Percentiles rank a stretch among this genome's conserved stretches.
Evolutionary conservation across 1,140 invertebrate species (phyloP).

Genomic region (Drosophila mauritiana): DNA sequence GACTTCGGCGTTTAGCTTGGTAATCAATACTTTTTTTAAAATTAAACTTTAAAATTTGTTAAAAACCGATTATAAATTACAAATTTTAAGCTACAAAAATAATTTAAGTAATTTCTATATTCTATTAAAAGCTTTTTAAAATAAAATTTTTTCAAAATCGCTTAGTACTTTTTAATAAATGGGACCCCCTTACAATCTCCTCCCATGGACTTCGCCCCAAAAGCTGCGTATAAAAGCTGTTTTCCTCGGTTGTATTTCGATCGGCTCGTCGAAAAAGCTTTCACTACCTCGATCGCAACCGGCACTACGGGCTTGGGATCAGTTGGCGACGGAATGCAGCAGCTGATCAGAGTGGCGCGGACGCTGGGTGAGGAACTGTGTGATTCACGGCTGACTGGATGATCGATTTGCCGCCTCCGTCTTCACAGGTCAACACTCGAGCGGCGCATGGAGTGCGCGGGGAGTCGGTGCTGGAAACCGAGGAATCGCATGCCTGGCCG

Average conservation of each 20-base stretch:
- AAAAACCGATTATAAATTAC: background rate
- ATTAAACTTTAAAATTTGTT: background rate
- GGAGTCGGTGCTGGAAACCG: slow-evolving; percentile 8
- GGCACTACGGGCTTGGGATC: slow-evolving; percentile 5
- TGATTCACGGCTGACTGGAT: background rate
- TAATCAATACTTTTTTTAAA: background rate
- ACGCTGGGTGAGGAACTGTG: slow-evolving; percentile 36
- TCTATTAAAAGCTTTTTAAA: too few species aligned
- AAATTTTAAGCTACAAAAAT: background rate
- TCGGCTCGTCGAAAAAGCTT: slow-evolving; percentile 29
- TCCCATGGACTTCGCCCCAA: background rate
- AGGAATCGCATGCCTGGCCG: slow-evolving; percentile 88
- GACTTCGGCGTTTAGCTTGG: background rate
- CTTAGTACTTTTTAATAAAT: too few species aligned
- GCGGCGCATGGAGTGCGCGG: background rate
- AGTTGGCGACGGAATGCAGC: slow-evolving; percentile 49
- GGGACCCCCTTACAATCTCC: background rate
- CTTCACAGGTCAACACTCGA: slow-evolving; percentile 56
- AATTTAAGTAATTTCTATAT: too few species aligned
- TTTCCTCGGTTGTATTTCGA: slow-evolving; percentile 4
- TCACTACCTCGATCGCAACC: slow-evolving; percentile 5
- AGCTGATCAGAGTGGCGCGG: slow-evolving; percentile 39
- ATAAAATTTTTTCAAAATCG: too few species aligned
- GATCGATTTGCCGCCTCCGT: background rate
- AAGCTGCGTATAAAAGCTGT: slow-evolving; percentile 41